A percentile compares a stretch with the other conserved stretches of the same genome.
These are phyloP conservation scores for Yasuhikotakia modesta DNA, from an alignment of 2,797 vertebrate genomes.

Conservation along the genomic window DNA sequence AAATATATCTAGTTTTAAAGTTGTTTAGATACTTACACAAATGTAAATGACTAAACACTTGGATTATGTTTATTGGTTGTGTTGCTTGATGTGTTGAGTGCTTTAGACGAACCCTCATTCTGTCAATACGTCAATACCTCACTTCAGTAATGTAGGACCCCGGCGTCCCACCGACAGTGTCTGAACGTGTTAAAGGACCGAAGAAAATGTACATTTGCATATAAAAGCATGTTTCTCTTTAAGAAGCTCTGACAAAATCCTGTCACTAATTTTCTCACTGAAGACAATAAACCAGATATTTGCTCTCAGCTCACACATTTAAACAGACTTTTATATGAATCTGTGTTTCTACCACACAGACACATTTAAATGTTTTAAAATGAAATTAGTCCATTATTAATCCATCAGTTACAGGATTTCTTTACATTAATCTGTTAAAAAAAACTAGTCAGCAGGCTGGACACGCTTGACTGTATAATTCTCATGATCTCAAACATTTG, in stretches of 20 bases:
- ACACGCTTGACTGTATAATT: too few species aligned
- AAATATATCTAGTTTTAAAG: too few species aligned
- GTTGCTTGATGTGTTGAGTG: background rate
- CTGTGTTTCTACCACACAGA: constrained; percentile 34
- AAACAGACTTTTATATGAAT: background rate
- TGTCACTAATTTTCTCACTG: constrained; percentile 1
- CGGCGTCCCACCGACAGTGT: background rate
- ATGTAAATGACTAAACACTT: too few species aligned
- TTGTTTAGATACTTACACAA: too few species aligned
- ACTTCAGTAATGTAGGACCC: constrained; percentile 35
- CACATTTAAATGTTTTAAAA: constrained; percentile 26
- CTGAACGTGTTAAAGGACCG: background rate
- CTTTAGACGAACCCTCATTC: background rate
- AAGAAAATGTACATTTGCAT: background rate
- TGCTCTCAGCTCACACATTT: background rate
- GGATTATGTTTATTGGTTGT: too few species aligned
- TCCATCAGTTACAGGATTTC: too few species aligned
- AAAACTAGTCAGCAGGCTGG: too few species aligned
- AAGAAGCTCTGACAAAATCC: constrained; percentile 9
- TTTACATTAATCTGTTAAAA: too few species aligned
- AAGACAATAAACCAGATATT: constrained; percentile 1
- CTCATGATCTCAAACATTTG: too few species aligned
- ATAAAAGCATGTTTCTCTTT: constrained; percentile 8
- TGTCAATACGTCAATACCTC: background rate
- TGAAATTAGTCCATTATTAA: background rate